Evolutionary conservation across 1,140 invertebrate species (phyloP), one percentile per base, ranked within the genome.

Genomic region (Zaprionus lachaisei): DNA sequence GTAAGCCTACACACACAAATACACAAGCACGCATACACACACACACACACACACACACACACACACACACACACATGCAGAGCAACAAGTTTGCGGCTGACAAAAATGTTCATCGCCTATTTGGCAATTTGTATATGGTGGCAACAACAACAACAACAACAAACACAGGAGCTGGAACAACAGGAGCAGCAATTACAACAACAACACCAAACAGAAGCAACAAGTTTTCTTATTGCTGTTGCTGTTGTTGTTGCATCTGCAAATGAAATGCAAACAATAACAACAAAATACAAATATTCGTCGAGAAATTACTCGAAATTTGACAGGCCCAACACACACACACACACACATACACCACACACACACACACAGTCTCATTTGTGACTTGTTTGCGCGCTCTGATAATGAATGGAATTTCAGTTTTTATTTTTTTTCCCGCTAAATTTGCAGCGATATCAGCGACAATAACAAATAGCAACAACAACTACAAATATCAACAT

Each of bases 81-180:
- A 55, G 64, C 84, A 87, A 87, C 84, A 87, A 87, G 84, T 87
- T 87, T 89, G 85, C 75, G 84, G 77, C 79, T 86, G 78, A 84
- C 81, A 87, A 87, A 83, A 87, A 84, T 87, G 81, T 87, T 79
- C 84, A 87, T 89, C 78, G 84, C 78, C 79, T 84, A 71, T 81
- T 87, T 77, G 70, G 70, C 75, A 74, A 70, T 65, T 73, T 69
- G 57, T 26, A 72, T 64, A 57, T 57, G 72, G 37, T 56, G 49
- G 20, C 72, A 34, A 49, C 64, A 68, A 28, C 54, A 68, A 20
- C 20, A 20, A 51, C 31, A 22, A 51, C 31, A 65, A 60, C 55
- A 24, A 26, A 17, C 7, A 49, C 55, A 69, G 15, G 22, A 68
- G 41, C 20, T 26, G 7, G 22, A 41, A 26, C 41, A 41, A 34